These are phyloP conservation scores for Paramormyrops hopkinsi DNA, from an alignment of 2,797 vertebrate species.

Conservation along the genomic window DNA sequence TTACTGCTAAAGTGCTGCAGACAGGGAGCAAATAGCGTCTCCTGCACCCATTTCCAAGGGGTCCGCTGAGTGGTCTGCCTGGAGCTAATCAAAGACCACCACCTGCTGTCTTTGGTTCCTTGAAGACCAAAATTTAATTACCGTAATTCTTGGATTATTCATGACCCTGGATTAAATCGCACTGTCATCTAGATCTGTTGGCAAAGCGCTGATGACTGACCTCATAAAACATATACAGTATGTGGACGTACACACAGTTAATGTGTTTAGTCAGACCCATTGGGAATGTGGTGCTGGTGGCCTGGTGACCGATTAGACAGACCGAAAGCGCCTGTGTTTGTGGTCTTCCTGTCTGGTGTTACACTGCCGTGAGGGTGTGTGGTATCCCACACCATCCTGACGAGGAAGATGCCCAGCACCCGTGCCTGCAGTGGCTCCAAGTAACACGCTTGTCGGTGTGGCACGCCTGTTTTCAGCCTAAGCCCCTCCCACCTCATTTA, in stretches of 20 bases:
- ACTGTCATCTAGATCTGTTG: neutral
- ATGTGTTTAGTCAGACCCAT: constrained; percentile 31
- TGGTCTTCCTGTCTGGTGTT: neutral
- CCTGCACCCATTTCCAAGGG: constrained; percentile 48
- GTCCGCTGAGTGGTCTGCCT: constrained; percentile 30
- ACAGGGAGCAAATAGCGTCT: neutral
- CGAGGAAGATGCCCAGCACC: constrained; percentile 38
- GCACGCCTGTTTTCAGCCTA: constrained; percentile 68
- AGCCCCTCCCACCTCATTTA: constrained; percentile 37
- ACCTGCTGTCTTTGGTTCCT: neutral
- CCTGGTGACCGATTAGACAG: constrained; percentile 19
- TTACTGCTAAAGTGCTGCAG: constrained; percentile 27
- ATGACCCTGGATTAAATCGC: neutral
- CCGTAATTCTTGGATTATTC: neutral
- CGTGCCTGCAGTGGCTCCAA: constrained; percentile 49
- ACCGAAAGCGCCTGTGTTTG: neutral
- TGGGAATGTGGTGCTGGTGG: constrained; percentile 52
- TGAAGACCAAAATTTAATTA: neutral
- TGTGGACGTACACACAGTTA: neutral
- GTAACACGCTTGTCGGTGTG: constrained; percentile 51
- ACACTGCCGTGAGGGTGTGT: neutral
- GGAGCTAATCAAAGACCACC: neutral
- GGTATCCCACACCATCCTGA: neutral
- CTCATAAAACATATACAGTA: neutral
- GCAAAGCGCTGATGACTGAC: neutral